Evolutionary conservation across 2,888 invertebrate genomes (phyloP), one percentile per base, ranked within the genome.

Genomic region (Aphodius granarius): DNA sequence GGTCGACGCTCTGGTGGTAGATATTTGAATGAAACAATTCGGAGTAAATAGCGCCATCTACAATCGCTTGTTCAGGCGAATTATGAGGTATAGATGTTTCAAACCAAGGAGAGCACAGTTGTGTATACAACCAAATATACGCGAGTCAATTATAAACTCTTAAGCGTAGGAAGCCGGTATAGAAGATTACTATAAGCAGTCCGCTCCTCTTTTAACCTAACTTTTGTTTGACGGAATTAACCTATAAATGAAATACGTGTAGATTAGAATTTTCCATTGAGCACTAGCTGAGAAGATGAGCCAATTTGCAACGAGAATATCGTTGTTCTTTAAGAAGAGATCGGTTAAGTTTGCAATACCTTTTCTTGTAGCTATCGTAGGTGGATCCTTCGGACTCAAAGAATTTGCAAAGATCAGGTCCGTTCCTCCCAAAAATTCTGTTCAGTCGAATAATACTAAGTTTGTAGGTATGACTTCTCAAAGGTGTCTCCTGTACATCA

Each of bases 371-470:
- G 89, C 95, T 78, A 87, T 95, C 18, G 86, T 95, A 74, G 94
- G 94, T 64, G 95, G 95, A 72, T 95, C 95, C 0, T 93, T 95
- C 86, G 94, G 92, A 3, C 86, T 96, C 23, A 89, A 89, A 81
- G 91, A 95, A 87, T 95, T 95, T 88, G 89, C 94, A 4, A 89
- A 91, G 84, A 84, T 95, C 79, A 92, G 93, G 94, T 94, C 88
- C 80, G 79, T 76, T 76, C 73, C 9, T 74, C 17, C 21, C 0
- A 19, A 15, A 17, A 70, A 17, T 43, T 16, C 5, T 3, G 66
- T 72, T 18, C 3, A n/a, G 13, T 21, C 9, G 0, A 21, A 22
- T 70, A 15, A 21, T 63, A 2, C 3, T 18, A 70, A 21, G 18
- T 63, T 74, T 79, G 63, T 78, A 89, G 89, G 72, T 89, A 89